phyloP scores from a whole-genome alignment of 2,113 vertebrate species.

The Anguilla rostrata region DNA sequence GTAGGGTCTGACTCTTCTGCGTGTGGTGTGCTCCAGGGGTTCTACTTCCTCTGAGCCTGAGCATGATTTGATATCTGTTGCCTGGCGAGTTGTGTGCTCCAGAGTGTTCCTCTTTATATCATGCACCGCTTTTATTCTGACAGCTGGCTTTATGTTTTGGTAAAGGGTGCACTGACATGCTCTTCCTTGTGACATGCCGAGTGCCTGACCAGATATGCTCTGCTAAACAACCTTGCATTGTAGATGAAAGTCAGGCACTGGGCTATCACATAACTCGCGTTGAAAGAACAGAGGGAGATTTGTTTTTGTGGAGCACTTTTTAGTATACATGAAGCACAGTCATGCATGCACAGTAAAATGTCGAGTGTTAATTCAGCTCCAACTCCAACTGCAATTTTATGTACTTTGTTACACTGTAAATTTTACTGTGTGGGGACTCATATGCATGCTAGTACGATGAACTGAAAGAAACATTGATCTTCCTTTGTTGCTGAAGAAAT shows the following conservation, averaged over 20 bases:
- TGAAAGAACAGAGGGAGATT: background rate
- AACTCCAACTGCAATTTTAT: no score
- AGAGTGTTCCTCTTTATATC: background rate
- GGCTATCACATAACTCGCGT: background rate
- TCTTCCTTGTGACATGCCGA: background rate
- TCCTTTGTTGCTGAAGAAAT: no score
- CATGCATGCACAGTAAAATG: background rate
- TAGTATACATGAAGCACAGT: background rate
- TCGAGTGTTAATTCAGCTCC: no score
- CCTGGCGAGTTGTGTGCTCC: background rate
- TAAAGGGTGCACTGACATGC: background rate
- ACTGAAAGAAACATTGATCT: no score
- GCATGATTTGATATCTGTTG: background rate
- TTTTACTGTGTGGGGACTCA: no score
- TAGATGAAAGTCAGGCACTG: background rate
- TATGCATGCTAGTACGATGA: no score
- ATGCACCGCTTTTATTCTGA: background rate
- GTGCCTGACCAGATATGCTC: background rate
- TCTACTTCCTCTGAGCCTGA: background rate
- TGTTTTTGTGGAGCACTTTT: background rate
- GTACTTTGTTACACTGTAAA: no score
- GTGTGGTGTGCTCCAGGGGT: background rate
- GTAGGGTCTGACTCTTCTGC: background rate
- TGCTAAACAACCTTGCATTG: background rate
- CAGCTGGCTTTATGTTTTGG: background rate